phyloP scores from a whole-genome alignment of 2,113 vertebrate species.

The Theropithecus gelada region DNA sequence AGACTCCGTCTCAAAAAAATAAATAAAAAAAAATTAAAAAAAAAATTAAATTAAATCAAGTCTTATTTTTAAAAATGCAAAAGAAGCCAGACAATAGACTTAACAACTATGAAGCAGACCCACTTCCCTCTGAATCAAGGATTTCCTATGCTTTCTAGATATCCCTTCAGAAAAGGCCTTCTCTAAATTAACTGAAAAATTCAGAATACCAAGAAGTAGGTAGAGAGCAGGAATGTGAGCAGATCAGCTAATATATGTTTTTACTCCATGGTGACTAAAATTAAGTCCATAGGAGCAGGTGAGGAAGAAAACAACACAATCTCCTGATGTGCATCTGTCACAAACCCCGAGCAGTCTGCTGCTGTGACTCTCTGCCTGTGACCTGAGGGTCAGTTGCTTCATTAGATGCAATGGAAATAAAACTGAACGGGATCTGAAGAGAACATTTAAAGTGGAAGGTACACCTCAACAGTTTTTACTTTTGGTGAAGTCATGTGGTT shows the following conservation, averaged over 20 bases:
- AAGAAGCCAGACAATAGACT: background rate
- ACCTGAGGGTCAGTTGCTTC: background rate
- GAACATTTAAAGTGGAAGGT: background rate
- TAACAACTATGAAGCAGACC: background rate
- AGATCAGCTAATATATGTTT: background rate
- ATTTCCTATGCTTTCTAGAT: background rate
- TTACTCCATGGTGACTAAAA: background rate
- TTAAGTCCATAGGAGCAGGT: background rate
- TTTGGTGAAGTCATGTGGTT: conserved; percentile 94
- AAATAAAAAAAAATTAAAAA: too few species aligned
- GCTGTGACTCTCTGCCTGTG: background rate
- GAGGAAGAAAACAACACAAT: background rate
- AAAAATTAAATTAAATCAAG: background rate
- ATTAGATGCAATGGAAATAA: background rate
- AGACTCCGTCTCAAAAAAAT: too few species aligned
- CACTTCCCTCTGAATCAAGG: background rate
- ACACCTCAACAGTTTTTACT: conserved; percentile 80
- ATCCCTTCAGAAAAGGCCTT: background rate
- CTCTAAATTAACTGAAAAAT: background rate
- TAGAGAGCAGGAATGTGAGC: background rate
- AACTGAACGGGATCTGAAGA: background rate
- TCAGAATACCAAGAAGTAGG: background rate
- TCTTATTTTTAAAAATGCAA: conserved; percentile 25
- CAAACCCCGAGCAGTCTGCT: background rate
- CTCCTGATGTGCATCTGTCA: background rate